Base-by-base conservation (phyloP, 2,113 vertebrate species). In the Sebastes schlegelii region DNA sequence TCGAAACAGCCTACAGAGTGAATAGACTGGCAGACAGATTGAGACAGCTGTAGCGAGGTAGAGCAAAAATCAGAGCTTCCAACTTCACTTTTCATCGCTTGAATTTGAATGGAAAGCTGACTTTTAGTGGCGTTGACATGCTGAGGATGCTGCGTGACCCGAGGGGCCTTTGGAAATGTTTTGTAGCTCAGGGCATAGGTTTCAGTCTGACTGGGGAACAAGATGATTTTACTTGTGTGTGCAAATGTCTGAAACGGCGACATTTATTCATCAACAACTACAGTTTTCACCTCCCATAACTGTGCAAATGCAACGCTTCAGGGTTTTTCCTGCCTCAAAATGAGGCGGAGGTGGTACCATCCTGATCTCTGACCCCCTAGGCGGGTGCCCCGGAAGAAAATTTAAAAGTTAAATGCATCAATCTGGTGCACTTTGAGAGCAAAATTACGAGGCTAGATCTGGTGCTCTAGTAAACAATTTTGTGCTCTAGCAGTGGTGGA, bases 71-170 rank as follows among this genome's bases (percentile, higher is more conserved):
- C 16, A 10, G 8, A 23, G 42, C 63, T 48, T 21, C 63, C n/a
- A 54, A 51, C 45, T 77, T 46, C n/a, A 77, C 1, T 52, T 72
- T 79, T 65, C 40, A 49, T 11, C 62, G 42, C 54, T 71, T 8
- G 14, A 49, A 67, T 75, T 65, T 62, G 13, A 82, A 82, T 43
- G 55, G 64, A 67, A 80, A 63, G 79, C 72, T 55, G 66, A 60
- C 57, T 67, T 13, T 65, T 43, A 21, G n/a, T 7, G 14, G 57
- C 68, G 55, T 43, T 26, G 43, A 54, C 42, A 46, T 40, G 55
- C 42, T 5, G 6, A 52, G 68, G 76, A 63, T 17, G 62, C 69
- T 1, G n/a, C 1, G 34, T 71, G 75, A 79, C 80, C 79, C 8
- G 17, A 19, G 61, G 85, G 79, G 55, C 45, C 4, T 54, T 17